Evolutionary conservation across 1,140 invertebrate species (phyloP).

Genomic region (Centruroides vittatus): DNA sequence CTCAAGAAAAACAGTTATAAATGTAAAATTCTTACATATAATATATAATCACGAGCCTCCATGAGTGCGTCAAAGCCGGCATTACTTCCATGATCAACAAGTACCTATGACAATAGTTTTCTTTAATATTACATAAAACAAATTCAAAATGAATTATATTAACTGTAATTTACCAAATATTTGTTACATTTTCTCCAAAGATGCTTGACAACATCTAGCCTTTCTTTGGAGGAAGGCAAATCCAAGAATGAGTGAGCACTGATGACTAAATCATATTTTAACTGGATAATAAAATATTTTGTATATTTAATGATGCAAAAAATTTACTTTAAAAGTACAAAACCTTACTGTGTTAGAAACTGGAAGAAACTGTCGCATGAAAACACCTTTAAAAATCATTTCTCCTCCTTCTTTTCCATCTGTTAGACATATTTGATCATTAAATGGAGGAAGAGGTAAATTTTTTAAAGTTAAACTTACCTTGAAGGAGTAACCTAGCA

Average conservation of each 20-base stretch:
- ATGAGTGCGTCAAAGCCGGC: constrained; percentile 46
- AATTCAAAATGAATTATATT: neutral
- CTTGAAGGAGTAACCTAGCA: no score
- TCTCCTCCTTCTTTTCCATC: constrained; percentile 31
- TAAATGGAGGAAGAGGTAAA: neutral
- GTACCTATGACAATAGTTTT: constrained; percentile 29
- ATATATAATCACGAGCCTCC: constrained; percentile 31
- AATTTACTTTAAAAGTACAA: constrained; percentile 20
- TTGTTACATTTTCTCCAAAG: constrained; percentile 73
- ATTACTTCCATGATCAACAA: constrained; percentile 69
- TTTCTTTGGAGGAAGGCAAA: constrained; percentile 44
- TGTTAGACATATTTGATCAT: no score
- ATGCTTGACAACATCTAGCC: constrained; percentile 54
- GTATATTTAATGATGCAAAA: no score
- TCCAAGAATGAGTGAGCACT: constrained; percentile 69
- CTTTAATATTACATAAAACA: neutral
- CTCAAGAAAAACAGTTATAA: no score
- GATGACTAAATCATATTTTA: constrained; percentile 61
- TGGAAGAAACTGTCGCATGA: constrained; percentile 65
- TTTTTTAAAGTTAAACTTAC: no score
- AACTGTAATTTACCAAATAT: constrained; percentile 39
- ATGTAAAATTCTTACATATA: constrained; percentile 16
- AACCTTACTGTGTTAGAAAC: constrained; percentile 36
- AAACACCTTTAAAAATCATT: constrained; percentile 39
- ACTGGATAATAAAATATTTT: constrained; percentile 27